Evolutionary conservation across 2,888 invertebrate species (phyloP).

Genomic region (Eretmocerus hayati): DNA sequence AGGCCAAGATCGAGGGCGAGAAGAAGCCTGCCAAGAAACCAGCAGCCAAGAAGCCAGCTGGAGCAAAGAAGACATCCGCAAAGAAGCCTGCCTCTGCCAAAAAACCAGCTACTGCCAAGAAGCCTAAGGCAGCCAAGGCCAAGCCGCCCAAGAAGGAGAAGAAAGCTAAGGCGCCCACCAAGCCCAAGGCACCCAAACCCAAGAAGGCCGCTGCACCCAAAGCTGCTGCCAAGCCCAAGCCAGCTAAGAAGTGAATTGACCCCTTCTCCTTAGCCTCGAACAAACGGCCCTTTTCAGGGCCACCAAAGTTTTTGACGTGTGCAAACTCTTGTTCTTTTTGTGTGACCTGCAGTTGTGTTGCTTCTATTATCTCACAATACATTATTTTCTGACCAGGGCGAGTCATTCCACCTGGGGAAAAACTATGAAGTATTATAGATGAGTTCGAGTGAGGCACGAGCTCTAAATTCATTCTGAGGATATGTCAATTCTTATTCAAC

Average conservation of each 20-base stretch:
- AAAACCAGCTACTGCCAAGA: conserved; percentile 23
- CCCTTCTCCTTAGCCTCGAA: not conserved
- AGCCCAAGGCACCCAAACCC: conserved; percentile 35
- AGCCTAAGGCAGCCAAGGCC: conserved; percentile 10
- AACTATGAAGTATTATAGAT: too few relatives aligned
- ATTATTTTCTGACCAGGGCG: too few relatives aligned
- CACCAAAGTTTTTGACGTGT: conserved; percentile 16
- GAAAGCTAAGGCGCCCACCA: conserved; percentile 35
- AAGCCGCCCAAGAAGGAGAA: conserved; percentile 18
- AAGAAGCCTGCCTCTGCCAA: conserved; percentile 22
- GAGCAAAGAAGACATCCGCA: conserved; percentile 22
- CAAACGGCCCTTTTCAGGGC: conserved; percentile 33
- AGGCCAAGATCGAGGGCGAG: conserved; percentile 4
- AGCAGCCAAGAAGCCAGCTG: conserved; percentile 28
- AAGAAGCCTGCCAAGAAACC: conserved; percentile 23
- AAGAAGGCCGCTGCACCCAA: conserved; percentile 27
- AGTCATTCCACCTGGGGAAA: too few relatives aligned
- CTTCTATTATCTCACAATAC: too few relatives aligned
- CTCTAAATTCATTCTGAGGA: too few relatives aligned
- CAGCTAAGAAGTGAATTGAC: conserved; percentile 24
- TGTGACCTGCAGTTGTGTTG: too few relatives aligned
- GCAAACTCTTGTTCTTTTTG: not conserved
- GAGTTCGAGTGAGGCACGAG: too few relatives aligned
- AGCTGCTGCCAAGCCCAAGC: conserved; percentile 34
- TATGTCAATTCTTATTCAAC: too few relatives aligned